Conservation (phyloP, 37 sponge, comb jelly and placozoan genomes). For the Petrosia ficiformis region DNA sequence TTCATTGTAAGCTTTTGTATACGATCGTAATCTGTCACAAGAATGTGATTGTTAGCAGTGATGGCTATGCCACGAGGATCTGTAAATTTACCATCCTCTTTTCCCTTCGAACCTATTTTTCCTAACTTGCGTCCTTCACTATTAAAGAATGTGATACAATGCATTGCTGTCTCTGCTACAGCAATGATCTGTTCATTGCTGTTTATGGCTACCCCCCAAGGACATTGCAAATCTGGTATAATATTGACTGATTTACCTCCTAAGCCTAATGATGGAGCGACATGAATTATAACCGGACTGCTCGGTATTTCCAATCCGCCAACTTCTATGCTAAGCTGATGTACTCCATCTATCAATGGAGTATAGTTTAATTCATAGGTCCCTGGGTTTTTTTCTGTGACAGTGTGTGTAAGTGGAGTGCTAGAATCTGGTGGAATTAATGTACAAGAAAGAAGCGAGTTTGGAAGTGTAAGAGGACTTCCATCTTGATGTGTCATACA, state of each 20-base stretch:
- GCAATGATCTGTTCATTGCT: background rate
- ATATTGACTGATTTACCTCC: background rate
- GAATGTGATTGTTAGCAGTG: slow-evolving; percentile 4
- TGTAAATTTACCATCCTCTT: background rate
- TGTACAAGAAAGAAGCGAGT: background rate
- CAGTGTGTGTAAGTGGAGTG: background rate
- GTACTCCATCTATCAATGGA: background rate
- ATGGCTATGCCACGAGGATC: slow-evolving; percentile 3
- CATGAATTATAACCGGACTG: background rate
- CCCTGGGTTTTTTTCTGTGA: background rate
- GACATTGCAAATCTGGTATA: background rate
- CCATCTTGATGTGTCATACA: background rate
- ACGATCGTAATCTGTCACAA: slow-evolving; percentile 10
- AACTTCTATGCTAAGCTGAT: background rate
- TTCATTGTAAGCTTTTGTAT: background rate
- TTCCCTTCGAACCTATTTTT: slow-evolving; percentile 2
- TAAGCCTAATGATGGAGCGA: background rate
- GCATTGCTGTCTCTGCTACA: background rate
- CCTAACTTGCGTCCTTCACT: background rate
- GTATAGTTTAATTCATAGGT: background rate
- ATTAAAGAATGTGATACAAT: background rate
- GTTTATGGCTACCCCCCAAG: background rate
- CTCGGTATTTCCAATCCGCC: background rate
- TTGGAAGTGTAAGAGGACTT: background rate
- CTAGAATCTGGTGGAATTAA: background rate